These are phyloP conservation scores for Caenorhabditis remanei DNA, from an alignment of 1,140 invertebrate genomes.

Conservation along the genomic window DNA sequence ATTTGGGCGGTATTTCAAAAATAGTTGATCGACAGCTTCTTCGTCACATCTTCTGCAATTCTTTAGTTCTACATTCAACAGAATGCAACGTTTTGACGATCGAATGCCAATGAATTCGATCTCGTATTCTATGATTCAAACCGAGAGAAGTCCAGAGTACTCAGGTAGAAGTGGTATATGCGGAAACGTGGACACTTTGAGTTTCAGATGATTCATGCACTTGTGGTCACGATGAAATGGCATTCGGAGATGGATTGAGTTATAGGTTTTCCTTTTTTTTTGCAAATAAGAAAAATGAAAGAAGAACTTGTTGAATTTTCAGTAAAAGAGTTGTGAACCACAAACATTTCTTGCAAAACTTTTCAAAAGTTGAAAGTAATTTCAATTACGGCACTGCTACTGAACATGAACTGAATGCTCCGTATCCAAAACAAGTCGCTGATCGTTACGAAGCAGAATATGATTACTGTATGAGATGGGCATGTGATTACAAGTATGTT, in stretches of 20 bases:
- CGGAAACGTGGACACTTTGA: neutral
- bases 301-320: neutral
- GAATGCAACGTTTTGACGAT: slow-evolving; percentile 45
- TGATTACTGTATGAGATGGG: slow-evolving; percentile 40
- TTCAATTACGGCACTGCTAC: slow-evolving; percentile 23
- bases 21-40: neutral
- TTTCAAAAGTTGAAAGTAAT: slow-evolving; percentile 28
- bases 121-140: slow-evolving; percentile 34
- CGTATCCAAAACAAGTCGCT: slow-evolving; percentile 29
- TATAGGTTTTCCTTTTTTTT: no score
- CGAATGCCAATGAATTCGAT: slow-evolving; percentile 29
- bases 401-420: slow-evolving; percentile 26
- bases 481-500: slow-evolving; percentile 18
- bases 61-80: slow-evolving; percentile 26
- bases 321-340: neutral
- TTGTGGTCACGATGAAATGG: slow-evolving; percentile 19
- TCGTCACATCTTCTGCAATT: neutral
- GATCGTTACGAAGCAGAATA: slow-evolving; percentile 46
- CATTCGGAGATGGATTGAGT: slow-evolving; percentile 16
- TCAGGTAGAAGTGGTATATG: neutral
- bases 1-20: neutral
- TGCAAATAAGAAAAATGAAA: neutral
- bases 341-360: neutral
- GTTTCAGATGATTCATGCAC: slow-evolving; percentile 32
- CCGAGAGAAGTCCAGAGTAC: neutral